phyloP scores from a whole-genome alignment of 2,113 vertebrate genomes.

The Rhipidura dahli region DNA sequence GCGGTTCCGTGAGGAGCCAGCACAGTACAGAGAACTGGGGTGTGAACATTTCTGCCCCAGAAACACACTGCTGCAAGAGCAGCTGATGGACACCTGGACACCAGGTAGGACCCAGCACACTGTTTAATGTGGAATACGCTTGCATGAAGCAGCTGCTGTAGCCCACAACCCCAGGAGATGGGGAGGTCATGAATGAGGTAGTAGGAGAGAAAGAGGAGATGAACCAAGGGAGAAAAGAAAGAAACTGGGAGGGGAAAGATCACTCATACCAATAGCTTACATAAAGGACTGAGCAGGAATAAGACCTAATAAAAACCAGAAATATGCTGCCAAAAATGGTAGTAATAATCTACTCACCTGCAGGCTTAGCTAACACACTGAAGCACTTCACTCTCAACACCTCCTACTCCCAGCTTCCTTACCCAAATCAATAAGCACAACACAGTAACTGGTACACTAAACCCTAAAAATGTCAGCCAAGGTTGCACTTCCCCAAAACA shows the following conservation, averaged over 20 bases:
- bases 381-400: not conserved
- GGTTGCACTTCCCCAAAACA: not conserved
- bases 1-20: rapidly evolving
- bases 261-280: not conserved
- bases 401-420: not conserved
- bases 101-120: not conserved
- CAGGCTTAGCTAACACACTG: not conserved
- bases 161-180: not conserved
- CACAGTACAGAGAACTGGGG: not conserved
- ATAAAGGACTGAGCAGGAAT: not conserved
- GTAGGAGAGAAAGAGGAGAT: not conserved
- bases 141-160: not conserved
- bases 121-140: not conserved
- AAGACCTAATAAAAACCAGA: not conserved
- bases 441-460: not conserved
- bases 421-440: not conserved
- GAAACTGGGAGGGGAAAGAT: rapidly evolving
- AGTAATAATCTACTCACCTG: not conserved
- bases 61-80: not conserved
- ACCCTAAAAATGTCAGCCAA: not conserved
- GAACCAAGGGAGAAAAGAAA: not conserved
- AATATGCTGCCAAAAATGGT: not conserved
- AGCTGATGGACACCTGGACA: not conserved
- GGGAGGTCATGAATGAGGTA: not conserved
- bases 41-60: not conserved